Evolutionary conservation across 35 echinoderm and acorn worm species (phyloP), one percentile per base, ranked within the genome.

Genomic region (Apostichopus californicus): DNA sequence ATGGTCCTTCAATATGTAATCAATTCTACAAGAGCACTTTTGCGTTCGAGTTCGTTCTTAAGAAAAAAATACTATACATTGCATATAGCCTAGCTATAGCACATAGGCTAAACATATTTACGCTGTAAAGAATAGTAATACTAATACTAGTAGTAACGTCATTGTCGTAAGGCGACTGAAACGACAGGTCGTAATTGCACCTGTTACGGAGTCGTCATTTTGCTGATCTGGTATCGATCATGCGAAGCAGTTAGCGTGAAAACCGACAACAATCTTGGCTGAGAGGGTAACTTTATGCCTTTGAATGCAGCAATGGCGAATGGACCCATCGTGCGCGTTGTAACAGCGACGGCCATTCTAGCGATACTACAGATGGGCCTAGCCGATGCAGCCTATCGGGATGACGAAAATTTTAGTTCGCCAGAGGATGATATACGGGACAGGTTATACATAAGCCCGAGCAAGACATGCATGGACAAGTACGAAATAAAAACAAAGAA

Each of bases 401-500:
- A 73, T 18, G 71, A 73, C 71, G 5, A 5, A 18, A 2, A 60
- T 60, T 6, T 8, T 78, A 78, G 6, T 15, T 78, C 77, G 26
- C 26, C 78, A 54, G 64, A 28, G n/a, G 71, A 73, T 17, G 10
- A 17, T 73, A 18, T 73, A n/a, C 71, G 6, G 71, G 71, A 73
- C 71, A 73, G 71, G 71, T 73, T 18, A 73, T 9, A 5, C 79
- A 82, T 55, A 46, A 11, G 46, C 79, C 28, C 34, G 55, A 57
- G 55, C 21, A 73, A 60, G 14, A 23, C 63, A 26, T 89, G 86
- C 72, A 25, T 52, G 14, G 89, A 79, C 4, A 52, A 78, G 6
- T 90, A 90, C 73, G 89, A 91, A 61, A 54, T 91, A 11, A 54
- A 66, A 91, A 57, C 18, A 6, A 59, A 59, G 60, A 77, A 7